A percentile compares a stretch with the other conserved stretches of the same genome.
Evolutionary conservation across 2,113 vertebrate species (phyloP).

Genomic region (Saimiri boliviensis): DNA sequence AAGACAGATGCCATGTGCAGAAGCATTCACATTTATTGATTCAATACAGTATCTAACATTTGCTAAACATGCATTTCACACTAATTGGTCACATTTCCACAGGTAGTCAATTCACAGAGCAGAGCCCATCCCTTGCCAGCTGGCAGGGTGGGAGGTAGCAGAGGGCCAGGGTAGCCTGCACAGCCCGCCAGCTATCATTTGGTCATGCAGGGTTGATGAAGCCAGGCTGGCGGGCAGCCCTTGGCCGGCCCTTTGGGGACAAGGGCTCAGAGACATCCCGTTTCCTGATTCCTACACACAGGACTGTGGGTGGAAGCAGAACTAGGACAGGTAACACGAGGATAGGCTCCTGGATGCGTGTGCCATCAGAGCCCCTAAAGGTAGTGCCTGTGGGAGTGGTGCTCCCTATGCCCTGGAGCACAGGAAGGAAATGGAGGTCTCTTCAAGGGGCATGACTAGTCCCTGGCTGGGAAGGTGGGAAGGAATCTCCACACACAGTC

Average conservation of each 20-base stretch:
- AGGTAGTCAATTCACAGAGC: conserved; percentile 97
- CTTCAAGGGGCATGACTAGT: not conserved
- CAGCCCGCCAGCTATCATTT: conserved; percentile 77
- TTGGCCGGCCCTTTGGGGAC: conserved; percentile 71
- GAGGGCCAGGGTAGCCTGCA: conserved; percentile 70
- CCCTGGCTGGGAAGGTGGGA: conserved; percentile 41
- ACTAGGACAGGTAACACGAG: not conserved
- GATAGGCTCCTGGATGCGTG: not conserved
- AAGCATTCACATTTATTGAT: conserved; percentile 99
- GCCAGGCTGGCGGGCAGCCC: conserved; percentile 71
- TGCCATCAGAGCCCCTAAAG: not conserved
- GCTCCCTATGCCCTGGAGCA: not conserved
- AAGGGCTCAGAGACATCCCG: conserved; percentile 76
- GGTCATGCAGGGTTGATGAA: conserved; percentile 66
- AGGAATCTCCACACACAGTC: conserved; percentile 48
- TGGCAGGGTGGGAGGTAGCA: conserved; percentile 76
- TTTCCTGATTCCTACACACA: conserved; percentile 41
- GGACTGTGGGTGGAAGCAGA: conserved; percentile 31
- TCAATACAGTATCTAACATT: conserved; percentile 96
- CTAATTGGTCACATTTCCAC: conserved; percentile 98
- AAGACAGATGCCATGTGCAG: conserved; percentile 84
- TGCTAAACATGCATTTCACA: conserved; percentile 99
- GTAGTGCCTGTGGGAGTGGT: not conserved
- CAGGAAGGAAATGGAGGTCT: not conserved
- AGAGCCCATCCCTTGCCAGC: conserved; percentile 79